Base-by-base conservation (phyloP, 2,888 invertebrate species). In the Carabus problematicus region DNA sequence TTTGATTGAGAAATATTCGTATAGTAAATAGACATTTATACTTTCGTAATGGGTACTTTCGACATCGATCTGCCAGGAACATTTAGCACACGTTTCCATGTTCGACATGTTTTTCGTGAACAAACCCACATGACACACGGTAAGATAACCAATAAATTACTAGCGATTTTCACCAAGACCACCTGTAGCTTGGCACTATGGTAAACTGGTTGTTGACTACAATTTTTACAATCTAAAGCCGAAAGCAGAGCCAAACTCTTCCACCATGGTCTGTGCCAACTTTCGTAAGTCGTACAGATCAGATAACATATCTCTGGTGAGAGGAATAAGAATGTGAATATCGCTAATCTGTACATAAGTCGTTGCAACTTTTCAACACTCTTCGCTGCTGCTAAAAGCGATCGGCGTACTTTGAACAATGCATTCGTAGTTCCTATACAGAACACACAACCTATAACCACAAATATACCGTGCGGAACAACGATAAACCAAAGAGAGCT, bases 251-350 rank as follows among this genome's bases (percentile, higher is more conserved):
- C 84, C 45, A 84, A 72, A 6, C 81, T 82, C 58, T 81, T 79
- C 78, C 83, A 84, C 43, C 82, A 78, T 45, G 85, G 87, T 75
- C 80, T 82, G 74, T 78, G 83, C 76, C 82, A 86, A 72, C 85
- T 86, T 79, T 83, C 89, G 77, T 90, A 87, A 71, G 89, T 84
- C 68, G 89, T 84, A 75, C 92, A 91, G 18, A 87, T 89, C n/a
- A 94, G 86, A 67, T 89, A 88, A 14, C 89, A 84, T 8, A 90
- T 84, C 11, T 92, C 91, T 11, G 94, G 88, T 16, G 90, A 80
- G 12, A 91, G 86, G 81, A 94, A 95, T 12, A 94, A 84, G 1
- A 91, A 82, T 1, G 91, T 91, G 75, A 93, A 94, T 1, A 92
- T 87, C 1, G 91, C 91, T 70, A 94, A 89, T 29, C 94, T 86